Percentiles rank a stretch among this genome's conserved stretches.
phyloP scores from a whole-genome alignment of 2,888 invertebrate species.

The Tetropium fuscum region DNA sequence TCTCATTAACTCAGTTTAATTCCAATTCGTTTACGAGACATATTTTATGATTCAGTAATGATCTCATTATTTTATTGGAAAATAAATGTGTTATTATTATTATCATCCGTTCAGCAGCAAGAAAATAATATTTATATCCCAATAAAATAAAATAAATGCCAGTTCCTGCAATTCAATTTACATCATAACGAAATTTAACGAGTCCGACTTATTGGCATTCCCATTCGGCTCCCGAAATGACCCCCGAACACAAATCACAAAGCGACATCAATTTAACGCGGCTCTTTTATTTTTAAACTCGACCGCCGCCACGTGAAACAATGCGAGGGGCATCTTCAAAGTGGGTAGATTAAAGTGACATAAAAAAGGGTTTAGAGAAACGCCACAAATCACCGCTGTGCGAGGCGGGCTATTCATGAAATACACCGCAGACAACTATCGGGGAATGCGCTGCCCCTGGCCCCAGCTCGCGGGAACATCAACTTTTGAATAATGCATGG shows the following conservation, averaged over 20 bases:
- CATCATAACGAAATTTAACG: background rate
- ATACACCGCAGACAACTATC: constrained; percentile 9
- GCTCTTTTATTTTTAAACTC: constrained; percentile 2
- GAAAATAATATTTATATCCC: no score
- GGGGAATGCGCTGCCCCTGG: background rate
- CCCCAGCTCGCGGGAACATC: constrained; percentile 5
- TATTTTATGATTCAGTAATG: no score
- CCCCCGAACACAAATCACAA: background rate
- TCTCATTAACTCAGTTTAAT: no score
- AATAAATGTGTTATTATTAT: no score
- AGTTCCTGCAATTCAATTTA: background rate
- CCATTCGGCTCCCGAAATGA: background rate
- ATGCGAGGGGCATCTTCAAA: constrained; percentile 1
- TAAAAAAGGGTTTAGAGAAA: constrained; percentile 17
- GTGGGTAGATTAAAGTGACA: constrained; percentile 9
- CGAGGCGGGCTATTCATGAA: constrained; percentile 17
- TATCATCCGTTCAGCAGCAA: no score
- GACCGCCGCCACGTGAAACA: background rate
- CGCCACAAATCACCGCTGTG: constrained; percentile 30
- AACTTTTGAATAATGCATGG: constrained; percentile 51
- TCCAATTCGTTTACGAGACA: no score
- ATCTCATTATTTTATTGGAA: no score
- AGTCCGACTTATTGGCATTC: background rate
- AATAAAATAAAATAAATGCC: no score
- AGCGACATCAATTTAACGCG: background rate